These are phyloP conservation scores for Synchiropus splendidus DNA, from an alignment of 2,113 vertebrate species.

Conservation along the genomic window DNA sequence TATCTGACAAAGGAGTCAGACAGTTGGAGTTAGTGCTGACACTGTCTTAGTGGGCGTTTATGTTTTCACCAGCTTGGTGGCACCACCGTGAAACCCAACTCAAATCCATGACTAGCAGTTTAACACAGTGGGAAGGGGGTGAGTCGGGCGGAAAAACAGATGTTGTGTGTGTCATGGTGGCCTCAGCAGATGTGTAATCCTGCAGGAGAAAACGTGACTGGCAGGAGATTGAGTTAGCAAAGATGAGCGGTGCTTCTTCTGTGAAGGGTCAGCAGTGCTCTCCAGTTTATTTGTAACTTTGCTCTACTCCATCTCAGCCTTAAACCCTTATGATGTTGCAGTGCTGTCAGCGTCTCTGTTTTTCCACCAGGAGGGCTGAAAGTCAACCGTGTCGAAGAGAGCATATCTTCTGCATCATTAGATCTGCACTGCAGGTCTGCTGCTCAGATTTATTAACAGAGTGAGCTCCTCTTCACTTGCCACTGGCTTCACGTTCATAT, in stretches of 20 bases:
- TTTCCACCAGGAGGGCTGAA: slow-evolving; percentile 15
- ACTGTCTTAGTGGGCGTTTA: slow-evolving; percentile 28
- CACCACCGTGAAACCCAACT: slow-evolving; percentile 2
- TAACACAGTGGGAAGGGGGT: slow-evolving; percentile 15
- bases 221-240: slow-evolving; percentile 46
- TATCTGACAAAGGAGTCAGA: slow-evolving; percentile 14
- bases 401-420: slow-evolving; percentile 39
- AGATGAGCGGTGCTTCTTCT: slow-evolving; percentile 38
- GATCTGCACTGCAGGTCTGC: slow-evolving; percentile 38
- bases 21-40: slow-evolving; percentile 29
- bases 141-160: slow-evolving; percentile 31
- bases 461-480: slow-evolving; percentile 14
- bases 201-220: slow-evolving; percentile 37
- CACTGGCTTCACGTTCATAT: slow-evolving; percentile 11
- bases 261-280: slow-evolving; percentile 14
- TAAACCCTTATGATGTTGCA: background rate
- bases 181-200: slow-evolving; percentile 54
- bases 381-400: slow-evolving; percentile 29
- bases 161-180: slow-evolving; percentile 39
- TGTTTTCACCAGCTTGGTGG: slow-evolving; percentile 28
- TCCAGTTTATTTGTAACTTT: slow-evolving; percentile 24
- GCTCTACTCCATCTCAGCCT: background rate
- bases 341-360: too few relatives aligned
- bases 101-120: slow-evolving; percentile 26
- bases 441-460: slow-evolving; percentile 36